These are phyloP conservation scores for Tenthredo mesomela DNA, from an alignment of 2,888 invertebrate genomes.

Conservation along the genomic window DNA sequence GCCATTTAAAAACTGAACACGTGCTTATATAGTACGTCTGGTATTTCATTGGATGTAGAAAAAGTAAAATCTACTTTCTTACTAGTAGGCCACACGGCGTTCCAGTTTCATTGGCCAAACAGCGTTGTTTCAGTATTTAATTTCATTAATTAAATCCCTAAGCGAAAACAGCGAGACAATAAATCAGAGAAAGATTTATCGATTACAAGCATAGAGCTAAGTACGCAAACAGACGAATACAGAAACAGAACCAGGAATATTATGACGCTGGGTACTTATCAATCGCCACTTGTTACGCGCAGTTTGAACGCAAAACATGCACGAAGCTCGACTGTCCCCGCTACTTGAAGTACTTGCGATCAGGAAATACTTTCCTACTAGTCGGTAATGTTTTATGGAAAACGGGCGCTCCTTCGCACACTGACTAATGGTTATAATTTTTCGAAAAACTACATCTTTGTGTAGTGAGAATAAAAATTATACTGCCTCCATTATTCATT, in stretches of 20 bases:
- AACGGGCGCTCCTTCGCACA: conserved; percentile 56
- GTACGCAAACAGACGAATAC: neutral
- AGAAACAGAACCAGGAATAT: neutral
- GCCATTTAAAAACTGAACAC: neutral
- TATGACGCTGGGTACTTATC: conserved; percentile 20
- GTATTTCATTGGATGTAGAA: conserved; percentile 1
- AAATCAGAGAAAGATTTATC: conserved; percentile 29
- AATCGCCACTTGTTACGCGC: conserved; percentile 59
- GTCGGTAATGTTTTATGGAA: conserved; percentile 68
- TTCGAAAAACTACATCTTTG: neutral
- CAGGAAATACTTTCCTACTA: conserved; percentile 65
- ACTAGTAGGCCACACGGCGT: conserved; percentile 1
- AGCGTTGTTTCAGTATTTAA: neutral
- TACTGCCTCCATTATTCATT: neutral
- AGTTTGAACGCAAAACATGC: conserved; percentile 68
- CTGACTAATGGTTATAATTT: neutral
- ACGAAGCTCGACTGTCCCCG: conserved; percentile 47
- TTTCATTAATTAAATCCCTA: neutral
- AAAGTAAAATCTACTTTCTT: conserved; percentile 28
- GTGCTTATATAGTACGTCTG: neutral
- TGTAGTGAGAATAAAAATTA: neutral
- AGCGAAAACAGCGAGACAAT: neutral
- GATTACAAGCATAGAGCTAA: neutral
- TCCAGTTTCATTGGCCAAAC: neutral
- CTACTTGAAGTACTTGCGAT: conserved; percentile 39